Base-by-base conservation (phyloP, 2,888 invertebrate species). In the Phorcus lineatus region DNA sequence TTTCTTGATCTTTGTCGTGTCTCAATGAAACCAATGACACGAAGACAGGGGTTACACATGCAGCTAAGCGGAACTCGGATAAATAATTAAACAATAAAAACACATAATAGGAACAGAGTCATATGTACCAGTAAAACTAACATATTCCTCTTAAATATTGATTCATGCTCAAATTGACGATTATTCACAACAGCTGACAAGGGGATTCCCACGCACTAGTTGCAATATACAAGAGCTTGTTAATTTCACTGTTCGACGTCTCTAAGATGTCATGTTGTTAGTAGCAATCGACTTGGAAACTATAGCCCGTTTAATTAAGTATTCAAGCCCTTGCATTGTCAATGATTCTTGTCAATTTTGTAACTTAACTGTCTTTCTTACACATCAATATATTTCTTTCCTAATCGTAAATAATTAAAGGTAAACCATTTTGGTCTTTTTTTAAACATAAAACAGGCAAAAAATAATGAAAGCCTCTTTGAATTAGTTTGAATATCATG, bases 81-180 rank as follows among this genome's bases (percentile, higher is more conserved):
- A 62, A 62, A 62, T 62, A 62, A 17, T 62, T 62, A 62, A 62
- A 62, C 62, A 62, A 62, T 62, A 62, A 62, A 47, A 62, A 62
- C 28, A n/a, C 28, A 62, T 62, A 62, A 62, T 28, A 62, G 62
- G n/a, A 11, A 28, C 16, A 62, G 62, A 28, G 62, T 24, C 28
- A 62, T 62, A 62, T 28, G 62, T 28, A 62, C 22, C 16, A 28
- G 62, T 17, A 28, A 62, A 24, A 28, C 24, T 11, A 62, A 62
- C 62, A 28, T 62, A 28, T 62, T 17, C 62, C 24, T 62, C 16
- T 62, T 24, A 62, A 62, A 62, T 62, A 62, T 62, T 62, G 62
- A 62, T 62, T 62, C 28, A 7, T 16, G 24, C 28, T 62, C 16
- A 28, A 62, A 62, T 24, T 28, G 28, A 62, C 28, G 22, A 62